Percentiles rank a stretch among this genome's conserved stretches.
phyloP scores from a whole-genome alignment of 2,797 vertebrate species.

The Bovichtus variegatus region DNA sequence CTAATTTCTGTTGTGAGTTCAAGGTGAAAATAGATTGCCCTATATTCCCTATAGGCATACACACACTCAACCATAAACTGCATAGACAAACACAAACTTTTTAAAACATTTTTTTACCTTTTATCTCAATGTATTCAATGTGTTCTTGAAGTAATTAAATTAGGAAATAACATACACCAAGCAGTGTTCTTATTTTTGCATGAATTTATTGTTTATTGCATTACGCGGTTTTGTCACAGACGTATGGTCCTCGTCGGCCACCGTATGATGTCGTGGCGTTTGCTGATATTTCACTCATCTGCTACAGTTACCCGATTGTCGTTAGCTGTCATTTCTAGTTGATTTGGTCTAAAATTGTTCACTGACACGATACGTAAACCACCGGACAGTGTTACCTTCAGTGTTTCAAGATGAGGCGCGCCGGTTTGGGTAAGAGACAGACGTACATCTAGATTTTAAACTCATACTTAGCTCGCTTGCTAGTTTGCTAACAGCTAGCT shows the following conservation, averaged over 20 bases:
- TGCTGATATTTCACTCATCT: background rate
- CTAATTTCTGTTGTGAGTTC: background rate
- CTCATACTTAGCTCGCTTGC: slow-evolving; percentile 8
- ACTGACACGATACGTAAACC: background rate
- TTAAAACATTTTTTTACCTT: too few relatives aligned
- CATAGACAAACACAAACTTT: background rate
- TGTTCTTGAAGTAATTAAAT: background rate
- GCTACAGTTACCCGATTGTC: fast-evolving
- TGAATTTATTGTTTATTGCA: background rate
- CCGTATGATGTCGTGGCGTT: slow-evolving; percentile 86
- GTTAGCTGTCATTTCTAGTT: background rate
- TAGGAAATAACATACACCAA: too few relatives aligned
- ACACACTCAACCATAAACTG: background rate
- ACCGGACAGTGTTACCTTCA: background rate
- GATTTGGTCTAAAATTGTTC: background rate
- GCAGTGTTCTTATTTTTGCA: too few relatives aligned
- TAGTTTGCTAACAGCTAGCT: slow-evolving; percentile 36
- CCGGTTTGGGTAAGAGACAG: slow-evolving; percentile 80
- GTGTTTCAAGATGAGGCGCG: slow-evolving; percentile 81
- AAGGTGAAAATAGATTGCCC: background rate
- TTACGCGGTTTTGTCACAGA: background rate
- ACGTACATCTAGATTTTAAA: background rate
- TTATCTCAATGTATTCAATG: background rate
- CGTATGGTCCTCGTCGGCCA: slow-evolving; percentile 62
- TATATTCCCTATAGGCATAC: background rate